Conservation (phyloP, 2,797 vertebrate genomes). For the Lacerta viridis region DNA sequence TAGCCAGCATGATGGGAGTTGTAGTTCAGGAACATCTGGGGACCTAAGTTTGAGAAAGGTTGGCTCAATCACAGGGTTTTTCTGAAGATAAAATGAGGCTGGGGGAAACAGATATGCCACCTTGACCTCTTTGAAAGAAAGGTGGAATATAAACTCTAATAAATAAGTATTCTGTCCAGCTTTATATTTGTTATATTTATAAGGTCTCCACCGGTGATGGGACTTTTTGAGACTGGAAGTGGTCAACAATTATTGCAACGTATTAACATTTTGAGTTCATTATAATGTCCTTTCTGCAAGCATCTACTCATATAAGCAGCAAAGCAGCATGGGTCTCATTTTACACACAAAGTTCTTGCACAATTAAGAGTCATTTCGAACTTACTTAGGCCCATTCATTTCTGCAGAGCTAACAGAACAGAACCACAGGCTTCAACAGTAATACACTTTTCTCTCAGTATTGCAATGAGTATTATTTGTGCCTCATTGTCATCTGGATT, state of each 20-base stretch:
- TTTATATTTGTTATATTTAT: not conserved
- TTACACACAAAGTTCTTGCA: not conserved
- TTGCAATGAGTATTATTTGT: not conserved
- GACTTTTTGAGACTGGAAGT: not conserved
- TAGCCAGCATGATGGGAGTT: no score
- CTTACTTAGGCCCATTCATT: not conserved
- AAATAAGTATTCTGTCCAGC: not conserved
- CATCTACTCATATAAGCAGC: not conserved
- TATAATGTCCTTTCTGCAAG: fast-evolving
- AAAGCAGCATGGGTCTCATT: fast-evolving
- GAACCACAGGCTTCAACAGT: not conserved
- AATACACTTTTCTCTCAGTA: not conserved
- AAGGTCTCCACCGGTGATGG: not conserved
- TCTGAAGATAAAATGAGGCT: not conserved
- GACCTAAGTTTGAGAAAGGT: no score
- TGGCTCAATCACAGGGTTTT: not conserved
- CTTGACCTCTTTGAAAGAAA: not conserved
- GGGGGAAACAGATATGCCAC: not conserved
- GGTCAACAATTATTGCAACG: not conserved
- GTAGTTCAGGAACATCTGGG: no score
- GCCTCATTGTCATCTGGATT: not conserved
- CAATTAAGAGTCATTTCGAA: not conserved
- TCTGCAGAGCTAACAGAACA: not conserved
- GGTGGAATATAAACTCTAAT: not conserved
- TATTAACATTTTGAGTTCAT: not conserved